Evolutionary conservation across 2,113 vertebrate species (phyloP).

Genomic region (Podarcis cretensis): DNA sequence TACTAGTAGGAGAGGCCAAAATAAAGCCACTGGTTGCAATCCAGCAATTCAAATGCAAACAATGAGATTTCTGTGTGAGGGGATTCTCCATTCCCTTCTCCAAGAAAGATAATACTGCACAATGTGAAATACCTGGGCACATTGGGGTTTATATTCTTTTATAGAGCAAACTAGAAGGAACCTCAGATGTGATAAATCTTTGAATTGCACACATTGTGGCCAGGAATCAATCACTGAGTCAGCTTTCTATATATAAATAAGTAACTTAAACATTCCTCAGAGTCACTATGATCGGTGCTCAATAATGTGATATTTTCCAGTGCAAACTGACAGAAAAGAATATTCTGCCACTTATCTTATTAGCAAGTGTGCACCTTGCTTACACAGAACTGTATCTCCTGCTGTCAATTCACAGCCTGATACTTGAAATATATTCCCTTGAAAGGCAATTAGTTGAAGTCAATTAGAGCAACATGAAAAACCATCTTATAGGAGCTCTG

Average conservation of each 20-base stretch:
- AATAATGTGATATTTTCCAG: background rate
- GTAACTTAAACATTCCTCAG: background rate
- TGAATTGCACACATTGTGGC: background rate
- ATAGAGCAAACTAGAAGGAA: background rate
- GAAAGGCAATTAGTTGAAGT: slow-evolving; percentile 54
- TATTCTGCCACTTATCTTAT: background rate
- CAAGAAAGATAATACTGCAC: background rate
- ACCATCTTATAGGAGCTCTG: slow-evolving; percentile 23
- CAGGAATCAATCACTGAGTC: background rate
- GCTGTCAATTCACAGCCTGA: background rate
- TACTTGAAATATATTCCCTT: slow-evolving; percentile 28
- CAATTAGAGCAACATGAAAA: slow-evolving; percentile 58
- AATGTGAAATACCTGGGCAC: background rate
- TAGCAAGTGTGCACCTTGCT: background rate
- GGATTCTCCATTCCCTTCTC: background rate
- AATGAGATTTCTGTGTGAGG: background rate
- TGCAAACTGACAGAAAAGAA: background rate
- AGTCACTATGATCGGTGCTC: background rate
- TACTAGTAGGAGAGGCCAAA: background rate
- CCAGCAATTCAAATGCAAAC: background rate
- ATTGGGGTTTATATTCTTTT: background rate
- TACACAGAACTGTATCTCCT: background rate
- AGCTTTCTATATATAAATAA: background rate
- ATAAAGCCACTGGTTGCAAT: background rate
- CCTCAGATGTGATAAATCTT: background rate